Conservation (phyloP, 2,888 invertebrate genomes). For the Aphodius sticticus region DNA sequence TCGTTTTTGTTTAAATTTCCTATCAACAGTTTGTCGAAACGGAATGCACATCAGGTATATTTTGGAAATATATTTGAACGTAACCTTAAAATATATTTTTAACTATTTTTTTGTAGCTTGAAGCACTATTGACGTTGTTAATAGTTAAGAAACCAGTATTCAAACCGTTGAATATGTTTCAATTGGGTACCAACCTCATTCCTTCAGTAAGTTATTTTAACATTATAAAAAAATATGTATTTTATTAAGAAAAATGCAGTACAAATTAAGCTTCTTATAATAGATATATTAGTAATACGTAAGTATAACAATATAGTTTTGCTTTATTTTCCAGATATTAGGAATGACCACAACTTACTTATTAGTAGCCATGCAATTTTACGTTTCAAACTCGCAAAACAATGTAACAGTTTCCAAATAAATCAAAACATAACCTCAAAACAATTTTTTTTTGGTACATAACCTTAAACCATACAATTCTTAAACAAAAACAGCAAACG, state of each 20-base stretch:
- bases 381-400: background rate
- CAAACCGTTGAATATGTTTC: background rate
- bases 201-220: background rate
- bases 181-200: background rate
- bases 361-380: background rate
- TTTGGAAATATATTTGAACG: too few species aligned
- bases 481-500: background rate
- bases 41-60: background rate
- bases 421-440: background rate
- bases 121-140: background rate
- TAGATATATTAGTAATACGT: too few species aligned
- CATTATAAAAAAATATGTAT: background rate
- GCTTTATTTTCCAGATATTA: background rate
- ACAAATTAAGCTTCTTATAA: background rate
- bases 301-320: background rate
- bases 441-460: background rate
- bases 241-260: background rate
- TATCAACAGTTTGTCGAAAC: background rate
- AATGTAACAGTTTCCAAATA: background rate
- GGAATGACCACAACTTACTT: background rate
- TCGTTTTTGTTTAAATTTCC: background rate
- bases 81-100: too few species aligned
- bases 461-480: background rate
- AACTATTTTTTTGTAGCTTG: background rate
- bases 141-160: background rate